phyloP scores from a whole-genome alignment of 2,888 invertebrate species.

The Agriotes lineatus region DNA sequence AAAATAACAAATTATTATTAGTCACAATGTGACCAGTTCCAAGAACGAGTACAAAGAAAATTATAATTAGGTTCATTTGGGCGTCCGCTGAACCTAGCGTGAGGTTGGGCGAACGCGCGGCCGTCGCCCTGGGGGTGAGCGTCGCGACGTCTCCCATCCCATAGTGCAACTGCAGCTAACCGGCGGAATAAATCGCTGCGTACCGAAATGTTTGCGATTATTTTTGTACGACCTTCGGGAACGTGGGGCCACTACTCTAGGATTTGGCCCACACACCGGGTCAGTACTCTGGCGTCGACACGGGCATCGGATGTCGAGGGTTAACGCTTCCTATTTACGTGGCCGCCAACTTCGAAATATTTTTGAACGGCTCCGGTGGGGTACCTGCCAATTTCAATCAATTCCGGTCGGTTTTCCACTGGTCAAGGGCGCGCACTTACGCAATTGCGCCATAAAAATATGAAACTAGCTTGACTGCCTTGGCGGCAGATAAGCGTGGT shows the following conservation, averaged over 20 bases:
- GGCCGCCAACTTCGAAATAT: constrained; percentile 1
- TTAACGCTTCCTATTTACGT: constrained; percentile 42
- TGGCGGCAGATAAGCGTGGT: constrained; percentile 5
- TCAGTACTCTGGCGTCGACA: constrained; percentile 45
- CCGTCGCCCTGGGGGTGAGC: constrained; percentile 31
- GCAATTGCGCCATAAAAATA: constrained; percentile 10
- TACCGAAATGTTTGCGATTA: constrained; percentile 38
- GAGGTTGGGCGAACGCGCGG: constrained; percentile 27
- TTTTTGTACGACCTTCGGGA: constrained; percentile 47
- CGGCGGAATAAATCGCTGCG: constrained; percentile 30
- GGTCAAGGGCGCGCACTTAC: constrained; percentile 3
- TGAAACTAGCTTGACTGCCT: constrained; percentile 9
- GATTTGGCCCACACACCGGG: constrained; percentile 38
- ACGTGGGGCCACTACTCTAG: constrained; percentile 45
- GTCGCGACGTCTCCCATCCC: constrained; percentile 37
- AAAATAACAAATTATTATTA: constrained; percentile 35
- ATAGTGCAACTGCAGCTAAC: constrained; percentile 39
- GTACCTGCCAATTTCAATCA: not conserved
- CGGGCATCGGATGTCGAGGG: constrained; percentile 33
- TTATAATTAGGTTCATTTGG: constrained; percentile 35
- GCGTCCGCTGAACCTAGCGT: constrained; percentile 19
- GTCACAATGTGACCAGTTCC: constrained; percentile 23
- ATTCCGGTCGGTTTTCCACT: constrained; percentile 4
- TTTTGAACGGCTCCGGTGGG: not conserved
- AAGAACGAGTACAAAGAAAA: constrained; percentile 30